Evolutionary conservation across 2,113 vertebrate genomes (phyloP).

Genomic region (Jacana jacana): DNA sequence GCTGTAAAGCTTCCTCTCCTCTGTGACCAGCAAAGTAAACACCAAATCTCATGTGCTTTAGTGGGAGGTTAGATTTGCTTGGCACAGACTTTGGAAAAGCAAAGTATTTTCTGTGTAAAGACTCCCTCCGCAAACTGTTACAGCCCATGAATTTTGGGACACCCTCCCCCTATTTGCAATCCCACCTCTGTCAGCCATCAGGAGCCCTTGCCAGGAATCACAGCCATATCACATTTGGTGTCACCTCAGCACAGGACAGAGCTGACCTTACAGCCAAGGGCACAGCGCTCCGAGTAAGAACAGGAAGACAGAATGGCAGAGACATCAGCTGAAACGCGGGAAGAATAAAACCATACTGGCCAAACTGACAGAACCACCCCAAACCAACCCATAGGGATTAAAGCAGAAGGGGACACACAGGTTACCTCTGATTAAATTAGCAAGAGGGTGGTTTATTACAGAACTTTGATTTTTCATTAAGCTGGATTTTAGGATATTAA

Average conservation of each 20-base stretch:
- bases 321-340: neutral
- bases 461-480: slow-evolving; percentile 13
- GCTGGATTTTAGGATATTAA: slow-evolving; percentile 18
- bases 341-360: neutral
- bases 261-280: neutral
- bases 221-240: neutral
- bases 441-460: neutral
- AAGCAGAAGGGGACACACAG: neutral
- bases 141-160: neutral
- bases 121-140: neutral
- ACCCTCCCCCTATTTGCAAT: neutral
- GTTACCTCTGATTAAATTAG: neutral
- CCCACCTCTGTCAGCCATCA: neutral
- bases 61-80: neutral
- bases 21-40: neutral
- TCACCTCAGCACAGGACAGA: neutral
- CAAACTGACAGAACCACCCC: neutral
- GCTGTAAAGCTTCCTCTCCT: slow-evolving; percentile 3
- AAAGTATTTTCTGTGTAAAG: neutral
- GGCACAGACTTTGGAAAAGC: neutral
- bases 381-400: neutral
- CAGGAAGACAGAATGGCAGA: neutral
- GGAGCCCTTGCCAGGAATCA: neutral
- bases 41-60: neutral
- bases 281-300: neutral